Percentiles rank a stretch among this genome's conserved stretches.
Evolutionary conservation across 2,797 vertebrate genomes (phyloP).

Genomic region (Salmo trutta): DNA sequence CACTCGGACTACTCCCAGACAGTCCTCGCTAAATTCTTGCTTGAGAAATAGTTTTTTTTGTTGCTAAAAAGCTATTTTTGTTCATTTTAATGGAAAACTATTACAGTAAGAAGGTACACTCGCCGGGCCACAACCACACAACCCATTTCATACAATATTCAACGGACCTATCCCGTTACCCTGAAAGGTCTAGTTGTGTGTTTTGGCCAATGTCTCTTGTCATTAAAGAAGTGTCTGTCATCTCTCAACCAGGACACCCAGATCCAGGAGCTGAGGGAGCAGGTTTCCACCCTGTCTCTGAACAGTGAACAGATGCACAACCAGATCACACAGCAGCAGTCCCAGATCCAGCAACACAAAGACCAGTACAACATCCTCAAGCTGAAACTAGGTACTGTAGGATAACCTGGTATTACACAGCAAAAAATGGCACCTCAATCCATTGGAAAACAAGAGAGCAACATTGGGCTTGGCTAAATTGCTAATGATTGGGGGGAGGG

Average conservation of each 20-base stretch:
- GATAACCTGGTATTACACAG: too few relatives aligned
- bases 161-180: not conserved
- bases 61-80: too few relatives aligned
- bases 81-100: too few relatives aligned
- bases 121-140: not conserved
- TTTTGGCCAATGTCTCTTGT: not conserved
- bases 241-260: conserved; percentile 82
- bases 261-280: conserved; percentile 90
- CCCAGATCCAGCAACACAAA: conserved; percentile 97
- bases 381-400: conserved; percentile 85
- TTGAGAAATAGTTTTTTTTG: too few relatives aligned
- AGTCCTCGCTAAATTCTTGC: too few relatives aligned
- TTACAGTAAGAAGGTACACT: not conserved
- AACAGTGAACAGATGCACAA: conserved; percentile 88
- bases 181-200: not conserved
- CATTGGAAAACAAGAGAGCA: not conserved
- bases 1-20: too few relatives aligned
- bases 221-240: not conserved
- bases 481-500: too few relatives aligned
- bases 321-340: conserved; percentile 85
- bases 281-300: conserved; percentile 74
- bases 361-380: conserved; percentile 99
- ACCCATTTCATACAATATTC: not conserved
- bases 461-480: not conserved
- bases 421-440: not conserved